Conservation (phyloP, 2,113 vertebrate species). For the Propithecus coquereli region DNA sequence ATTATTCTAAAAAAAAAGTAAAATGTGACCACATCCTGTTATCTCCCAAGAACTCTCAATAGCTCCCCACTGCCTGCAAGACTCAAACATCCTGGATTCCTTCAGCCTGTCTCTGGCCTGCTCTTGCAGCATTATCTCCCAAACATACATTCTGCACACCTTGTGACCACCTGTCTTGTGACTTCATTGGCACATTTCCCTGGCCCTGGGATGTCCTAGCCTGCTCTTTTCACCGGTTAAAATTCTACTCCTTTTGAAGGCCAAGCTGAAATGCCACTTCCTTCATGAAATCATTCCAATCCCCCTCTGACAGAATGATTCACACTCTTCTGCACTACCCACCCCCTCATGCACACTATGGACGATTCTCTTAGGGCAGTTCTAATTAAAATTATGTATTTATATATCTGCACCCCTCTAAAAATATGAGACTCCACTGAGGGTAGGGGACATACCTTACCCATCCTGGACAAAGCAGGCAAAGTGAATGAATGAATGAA, state of each 20-base stretch:
- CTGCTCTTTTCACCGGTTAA: background rate
- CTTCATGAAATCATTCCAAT: background rate
- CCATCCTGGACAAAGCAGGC: background rate
- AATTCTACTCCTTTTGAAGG: background rate
- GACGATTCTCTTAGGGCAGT: background rate
- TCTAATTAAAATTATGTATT: slow-evolving; percentile 15
- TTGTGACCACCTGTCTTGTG: fast-evolving
- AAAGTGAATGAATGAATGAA: background rate
- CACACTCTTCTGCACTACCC: background rate
- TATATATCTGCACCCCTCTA: background rate
- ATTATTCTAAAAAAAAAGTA: background rate
- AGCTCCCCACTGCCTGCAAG: background rate
- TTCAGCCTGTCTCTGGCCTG: background rate
- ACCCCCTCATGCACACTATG: background rate
- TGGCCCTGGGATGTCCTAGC: background rate
- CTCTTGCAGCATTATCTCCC: background rate
- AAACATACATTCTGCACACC: background rate
- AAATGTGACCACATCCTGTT: background rate
- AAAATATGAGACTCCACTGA: background rate
- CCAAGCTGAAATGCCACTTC: background rate
- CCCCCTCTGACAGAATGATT: background rate
- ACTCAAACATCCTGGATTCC: background rate
- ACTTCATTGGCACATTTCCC: background rate
- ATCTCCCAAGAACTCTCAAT: background rate
- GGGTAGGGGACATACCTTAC: background rate